Percentiles rank a stretch among this genome's conserved stretches.
These are phyloP conservation scores for Corythornis vintsioides DNA, from an alignment of 2,113 vertebrate genomes.

Conservation along the genomic window DNA sequence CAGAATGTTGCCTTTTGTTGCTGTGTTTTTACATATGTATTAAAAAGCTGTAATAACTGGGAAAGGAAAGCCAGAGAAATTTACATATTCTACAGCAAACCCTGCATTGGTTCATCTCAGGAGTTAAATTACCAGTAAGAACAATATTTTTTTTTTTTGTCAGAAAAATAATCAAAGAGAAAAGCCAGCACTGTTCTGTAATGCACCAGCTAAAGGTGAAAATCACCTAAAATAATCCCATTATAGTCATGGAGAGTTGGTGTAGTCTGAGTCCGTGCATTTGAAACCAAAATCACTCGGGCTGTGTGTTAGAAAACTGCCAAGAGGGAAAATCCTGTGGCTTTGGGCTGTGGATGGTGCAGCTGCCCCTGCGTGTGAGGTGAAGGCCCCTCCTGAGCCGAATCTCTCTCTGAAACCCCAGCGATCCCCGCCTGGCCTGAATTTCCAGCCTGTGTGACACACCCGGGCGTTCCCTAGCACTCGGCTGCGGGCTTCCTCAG, in stretches of 20 bases:
- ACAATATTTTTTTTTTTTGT: background rate
- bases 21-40: accelerated
- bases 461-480: accelerated
- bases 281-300: accelerated
- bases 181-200: background rate
- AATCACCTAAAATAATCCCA: background rate
- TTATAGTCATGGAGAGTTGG: accelerated
- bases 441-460: background rate
- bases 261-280: background rate
- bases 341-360: too few relatives aligned
- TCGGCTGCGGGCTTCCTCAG: background rate
- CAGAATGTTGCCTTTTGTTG: background rate
- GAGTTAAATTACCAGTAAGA: background rate
- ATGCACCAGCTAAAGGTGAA: accelerated
- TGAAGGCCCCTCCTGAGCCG: background rate
- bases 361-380: accelerated
- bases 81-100: background rate
- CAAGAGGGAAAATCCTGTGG: accelerated
- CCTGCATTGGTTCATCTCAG: background rate
- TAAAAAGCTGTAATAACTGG: background rate
- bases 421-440: background rate
- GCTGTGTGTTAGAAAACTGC: accelerated
- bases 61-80: background rate
- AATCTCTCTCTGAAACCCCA: background rate
- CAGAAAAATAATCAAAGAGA: background rate